Evolutionary conservation across 2,113 vertebrate species (phyloP), one percentile per base, ranked within the genome.

Genomic region (Mixornis gularis): DNA sequence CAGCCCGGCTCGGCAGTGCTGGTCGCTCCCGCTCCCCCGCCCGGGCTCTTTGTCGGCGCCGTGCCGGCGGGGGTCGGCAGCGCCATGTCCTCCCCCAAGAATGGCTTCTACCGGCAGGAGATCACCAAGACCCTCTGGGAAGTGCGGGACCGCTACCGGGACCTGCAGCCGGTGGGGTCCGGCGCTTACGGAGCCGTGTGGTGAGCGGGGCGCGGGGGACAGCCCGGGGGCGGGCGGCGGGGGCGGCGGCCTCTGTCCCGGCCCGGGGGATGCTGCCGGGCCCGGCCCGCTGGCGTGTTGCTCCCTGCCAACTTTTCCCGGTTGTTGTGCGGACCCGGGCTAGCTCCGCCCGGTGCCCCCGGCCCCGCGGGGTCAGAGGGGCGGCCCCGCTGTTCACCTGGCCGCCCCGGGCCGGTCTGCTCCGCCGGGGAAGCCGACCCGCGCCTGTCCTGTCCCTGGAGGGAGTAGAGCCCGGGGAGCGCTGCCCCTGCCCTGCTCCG

Each of bases 101-200:
- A 86, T 19, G 98, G 98, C 66, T 99, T 98, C 74, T 98, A 98
- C 97, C 98, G 97, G 69, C 98, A 98, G 97, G 99, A 99, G 74
- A 96, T 99, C 19, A 98, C 98, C 96, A 98, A 98, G 91, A 99
- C 98, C 4, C 95, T 96, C 55, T 99, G 99, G 99, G 98, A 99
- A 89, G 98, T 98, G 72, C 98, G 98, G 96, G 98, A 98, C 78
- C 96, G 98, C 96, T 99, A 99, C 96, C 97, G 96, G 43, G 98
- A 99, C 90, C 96, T 99, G 93, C 97, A 98, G 95, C 97, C 98
- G 68, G 97, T 99, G 89, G 99, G 99, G 24, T 99, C 98, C 1
- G 98, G 99, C 82, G 99, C 99, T 6, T 99, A 99, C 32, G 99
- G 99, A 60, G 98, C 98, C 7, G 99, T 99, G 66, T 99, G 99